Conservation (phyloP, 1,140 invertebrate species). For the Choristoneura fumiferana region DNA sequence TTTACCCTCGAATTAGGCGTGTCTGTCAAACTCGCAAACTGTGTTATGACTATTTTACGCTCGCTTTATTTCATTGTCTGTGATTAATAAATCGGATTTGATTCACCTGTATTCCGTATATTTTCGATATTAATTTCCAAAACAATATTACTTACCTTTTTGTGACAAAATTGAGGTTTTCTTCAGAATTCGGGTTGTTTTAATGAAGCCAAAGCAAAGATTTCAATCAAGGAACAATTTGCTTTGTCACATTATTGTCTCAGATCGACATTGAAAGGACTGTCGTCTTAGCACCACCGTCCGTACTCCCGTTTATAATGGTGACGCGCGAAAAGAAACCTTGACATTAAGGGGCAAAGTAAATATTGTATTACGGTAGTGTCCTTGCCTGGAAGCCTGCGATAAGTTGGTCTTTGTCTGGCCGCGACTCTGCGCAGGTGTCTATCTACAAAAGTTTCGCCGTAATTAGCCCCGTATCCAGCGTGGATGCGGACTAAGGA, state of each 20-base stretch:
- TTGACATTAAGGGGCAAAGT: constrained; percentile 39
- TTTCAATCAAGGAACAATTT: constrained; percentile 45
- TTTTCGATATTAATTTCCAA: background rate
- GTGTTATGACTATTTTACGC: constrained; percentile 38
- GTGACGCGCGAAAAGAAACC: constrained; percentile 33
- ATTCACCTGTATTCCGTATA: background rate
- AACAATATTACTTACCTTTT: too few relatives aligned
- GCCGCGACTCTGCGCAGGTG: constrained; percentile 67
- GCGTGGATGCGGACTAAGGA: constrained; percentile 67
- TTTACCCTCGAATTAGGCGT: constrained; percentile 39
- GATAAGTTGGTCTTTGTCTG: constrained; percentile 74
- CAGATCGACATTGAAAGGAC: constrained; percentile 54
- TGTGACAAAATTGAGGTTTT: too few relatives aligned
- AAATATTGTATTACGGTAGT: constrained; percentile 33
- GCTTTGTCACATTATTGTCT: constrained; percentile 39
- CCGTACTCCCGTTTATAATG: constrained; percentile 35
- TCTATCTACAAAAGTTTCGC: constrained; percentile 75
- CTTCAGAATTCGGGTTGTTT: constrained; percentile 18
- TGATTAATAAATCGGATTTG: background rate
- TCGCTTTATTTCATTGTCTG: constrained; percentile 23
- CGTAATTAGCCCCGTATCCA: constrained; percentile 74
- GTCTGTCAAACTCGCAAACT: constrained; percentile 44
- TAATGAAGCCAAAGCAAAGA: constrained; percentile 28
- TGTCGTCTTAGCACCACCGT: constrained; percentile 44
- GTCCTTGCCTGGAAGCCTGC: constrained; percentile 54